Percentiles rank a stretch among this genome's conserved stretches.
These are phyloP conservation scores for Caenorhabditis auriculariae DNA, from an alignment of 2,888 invertebrate genomes.

Conservation along the genomic window DNA sequence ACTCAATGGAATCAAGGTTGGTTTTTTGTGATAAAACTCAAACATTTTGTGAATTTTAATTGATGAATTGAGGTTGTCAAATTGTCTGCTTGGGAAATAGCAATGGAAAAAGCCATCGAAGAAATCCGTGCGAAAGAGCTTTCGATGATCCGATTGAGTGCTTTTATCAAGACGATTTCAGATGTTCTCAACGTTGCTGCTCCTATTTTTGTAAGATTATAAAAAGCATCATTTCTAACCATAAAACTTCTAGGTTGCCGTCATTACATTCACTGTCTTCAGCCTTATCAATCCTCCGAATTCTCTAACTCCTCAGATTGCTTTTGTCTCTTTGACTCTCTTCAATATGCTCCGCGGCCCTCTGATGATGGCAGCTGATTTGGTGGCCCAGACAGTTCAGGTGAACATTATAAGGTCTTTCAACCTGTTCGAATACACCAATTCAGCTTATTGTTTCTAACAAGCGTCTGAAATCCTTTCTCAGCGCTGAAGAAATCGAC, in stretches of 20 bases:
- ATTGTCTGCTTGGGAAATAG: constrained; percentile 69
- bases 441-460: constrained; percentile 52
- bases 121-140: constrained; percentile 33
- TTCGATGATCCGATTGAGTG: constrained; percentile 42
- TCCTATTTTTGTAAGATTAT: constrained; percentile 53
- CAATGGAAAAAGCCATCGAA: constrained; percentile 54
- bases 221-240: not conserved
- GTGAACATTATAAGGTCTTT: constrained; percentile 15
- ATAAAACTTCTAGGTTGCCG: constrained; percentile 43
- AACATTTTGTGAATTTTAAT: not conserved
- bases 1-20: constrained; percentile 82
- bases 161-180: constrained; percentile 50
- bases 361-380: constrained; percentile 67
- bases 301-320: constrained; percentile 67
- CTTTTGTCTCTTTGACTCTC: constrained; percentile 93
- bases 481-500: constrained; percentile 39
- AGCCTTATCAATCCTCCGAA: constrained; percentile 44
- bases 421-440: not conserved
- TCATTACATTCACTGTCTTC: constrained; percentile 57
- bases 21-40: not conserved
- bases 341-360: constrained; percentile 77
- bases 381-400: constrained; percentile 60
- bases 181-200: constrained; percentile 57
- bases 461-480: constrained; percentile 53
- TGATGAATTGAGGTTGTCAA: constrained; percentile 46